These are phyloP conservation scores for Adelosebastes latens DNA, from an alignment of 2,797 vertebrate species.

Conservation along the genomic window DNA sequence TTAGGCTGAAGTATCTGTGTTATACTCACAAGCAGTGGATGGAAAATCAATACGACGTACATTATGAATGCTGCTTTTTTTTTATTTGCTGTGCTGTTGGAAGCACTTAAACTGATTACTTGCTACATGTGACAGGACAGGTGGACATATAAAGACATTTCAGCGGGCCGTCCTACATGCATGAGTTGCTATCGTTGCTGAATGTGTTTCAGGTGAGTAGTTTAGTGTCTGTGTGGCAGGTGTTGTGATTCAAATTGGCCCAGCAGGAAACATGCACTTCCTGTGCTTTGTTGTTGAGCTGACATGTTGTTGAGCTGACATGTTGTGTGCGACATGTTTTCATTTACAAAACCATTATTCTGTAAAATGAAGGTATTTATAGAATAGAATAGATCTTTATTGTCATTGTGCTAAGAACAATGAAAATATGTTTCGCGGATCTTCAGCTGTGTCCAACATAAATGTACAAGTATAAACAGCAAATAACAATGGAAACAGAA, in stretches of 20 bases:
- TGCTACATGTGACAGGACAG: background rate
- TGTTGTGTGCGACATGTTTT: background rate
- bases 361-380: background rate
- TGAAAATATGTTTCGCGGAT: too few relatives aligned
- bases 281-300: background rate
- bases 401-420: background rate
- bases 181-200: background rate
- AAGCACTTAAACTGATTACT: slow-evolving; percentile 13
- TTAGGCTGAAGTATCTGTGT: background rate
- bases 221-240: slow-evolving; percentile 5
- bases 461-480: too few relatives aligned
- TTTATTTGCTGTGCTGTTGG: background rate
- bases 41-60: slow-evolving; percentile 22
- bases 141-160: background rate
- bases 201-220: background rate
- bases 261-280: background rate
- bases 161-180: background rate
- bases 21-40: background rate
- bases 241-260: slow-evolving; percentile 3
- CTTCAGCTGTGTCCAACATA: too few relatives aligned
- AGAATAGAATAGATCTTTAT: background rate
- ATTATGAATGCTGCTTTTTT: slow-evolving; percentile 11
- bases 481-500: too few relatives aligned
- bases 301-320: slow-evolving; percentile 2
- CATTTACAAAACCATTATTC: background rate